phyloP scores from a whole-genome alignment of 2,888 invertebrate species.

The Itoplectis maculator region DNA sequence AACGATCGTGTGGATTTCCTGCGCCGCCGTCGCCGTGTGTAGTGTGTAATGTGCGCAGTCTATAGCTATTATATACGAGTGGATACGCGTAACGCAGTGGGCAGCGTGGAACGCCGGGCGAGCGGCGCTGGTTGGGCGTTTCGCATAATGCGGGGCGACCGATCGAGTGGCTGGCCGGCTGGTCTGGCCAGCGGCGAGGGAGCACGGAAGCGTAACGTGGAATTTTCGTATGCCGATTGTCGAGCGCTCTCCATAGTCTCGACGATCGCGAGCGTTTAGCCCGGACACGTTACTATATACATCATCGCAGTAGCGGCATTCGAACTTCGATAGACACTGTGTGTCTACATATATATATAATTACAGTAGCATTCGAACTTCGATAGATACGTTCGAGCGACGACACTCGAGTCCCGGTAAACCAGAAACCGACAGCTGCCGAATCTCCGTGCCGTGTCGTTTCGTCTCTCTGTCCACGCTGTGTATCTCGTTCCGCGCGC shows the following conservation, averaged over 20 bases:
- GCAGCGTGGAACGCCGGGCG: neutral
- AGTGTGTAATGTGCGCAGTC: too few species aligned
- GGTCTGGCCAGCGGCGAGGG: neutral
- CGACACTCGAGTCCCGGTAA: neutral
- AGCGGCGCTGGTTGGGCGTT: conserved; percentile 19
- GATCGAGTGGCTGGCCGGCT: too few species aligned
- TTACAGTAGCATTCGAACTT: too few species aligned
- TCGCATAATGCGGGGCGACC: conserved; percentile 22
- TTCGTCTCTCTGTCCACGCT: neutral
- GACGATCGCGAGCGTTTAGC: conserved; percentile 16
- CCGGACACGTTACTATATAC: too few species aligned
- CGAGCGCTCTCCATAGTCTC: conserved; percentile 5
- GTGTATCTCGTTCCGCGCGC: conserved; percentile 34
- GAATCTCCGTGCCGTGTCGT: conserved; percentile 21
- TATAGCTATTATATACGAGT: conserved; percentile 3
- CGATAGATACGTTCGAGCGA: too few species aligned
- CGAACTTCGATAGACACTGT: too few species aligned
- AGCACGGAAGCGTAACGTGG: conserved; percentile 24
- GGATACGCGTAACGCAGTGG: conserved; percentile 14
- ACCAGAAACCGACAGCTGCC: conserved; percentile 23
- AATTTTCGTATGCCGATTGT: conserved; percentile 27
- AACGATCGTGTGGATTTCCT: conserved; percentile 35
- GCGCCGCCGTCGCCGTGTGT: conserved; percentile 4
- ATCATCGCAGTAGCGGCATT: neutral
- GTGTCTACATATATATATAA: too few species aligned